Percentiles rank a stretch among this genome's conserved stretches.
phyloP scores from a whole-genome alignment of 2,888 invertebrate species.

The Harpagoxenus sublaevis region DNA sequence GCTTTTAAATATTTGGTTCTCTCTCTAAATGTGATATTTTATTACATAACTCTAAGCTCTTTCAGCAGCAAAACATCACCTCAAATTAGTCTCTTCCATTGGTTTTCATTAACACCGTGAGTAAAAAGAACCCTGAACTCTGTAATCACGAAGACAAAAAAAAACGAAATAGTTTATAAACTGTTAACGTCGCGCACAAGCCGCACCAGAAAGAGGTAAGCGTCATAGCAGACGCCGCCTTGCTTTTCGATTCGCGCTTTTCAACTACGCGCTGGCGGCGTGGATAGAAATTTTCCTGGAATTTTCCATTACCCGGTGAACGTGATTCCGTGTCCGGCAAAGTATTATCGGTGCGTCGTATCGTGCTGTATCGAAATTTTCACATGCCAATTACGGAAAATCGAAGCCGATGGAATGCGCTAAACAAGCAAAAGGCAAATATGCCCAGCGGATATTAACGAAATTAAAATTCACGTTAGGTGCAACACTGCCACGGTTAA shows the following conservation, averaged over 20 bases:
- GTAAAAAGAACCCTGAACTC: not conserved
- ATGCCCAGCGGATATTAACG: not conserved
- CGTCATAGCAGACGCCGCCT: conserved; percentile 29
- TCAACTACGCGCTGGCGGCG: conserved; percentile 36
- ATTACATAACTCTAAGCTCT: not conserved
- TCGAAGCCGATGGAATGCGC: conserved; percentile 58
- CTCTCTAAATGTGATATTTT: not conserved
- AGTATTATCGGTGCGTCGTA: conserved; percentile 61
- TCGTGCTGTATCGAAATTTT: conserved; percentile 65
- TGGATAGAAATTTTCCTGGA: conserved; percentile 71
- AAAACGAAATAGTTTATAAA: conserved; percentile 40
- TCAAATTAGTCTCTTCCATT: conserved; percentile 20
- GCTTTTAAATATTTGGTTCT: not conserved
- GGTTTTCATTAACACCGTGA: conserved; percentile 38
- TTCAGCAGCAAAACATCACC: not conserved
- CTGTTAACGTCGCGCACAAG: conserved; percentile 32
- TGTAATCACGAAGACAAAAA: conserved; percentile 48
- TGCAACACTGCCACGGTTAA: not conserved
- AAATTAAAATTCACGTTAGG: conserved; percentile 33
- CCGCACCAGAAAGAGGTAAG: conserved; percentile 12
- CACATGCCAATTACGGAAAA: conserved; percentile 64
- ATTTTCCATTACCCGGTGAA: conserved; percentile 71
- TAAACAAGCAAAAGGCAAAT: conserved; percentile 41
- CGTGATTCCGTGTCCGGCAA: conserved; percentile 73
- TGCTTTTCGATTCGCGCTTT: conserved; percentile 32